Evolutionary conservation across 2,113 vertebrate genomes (phyloP).

Genomic region (Tympanuchus pallidicinctus): DNA sequence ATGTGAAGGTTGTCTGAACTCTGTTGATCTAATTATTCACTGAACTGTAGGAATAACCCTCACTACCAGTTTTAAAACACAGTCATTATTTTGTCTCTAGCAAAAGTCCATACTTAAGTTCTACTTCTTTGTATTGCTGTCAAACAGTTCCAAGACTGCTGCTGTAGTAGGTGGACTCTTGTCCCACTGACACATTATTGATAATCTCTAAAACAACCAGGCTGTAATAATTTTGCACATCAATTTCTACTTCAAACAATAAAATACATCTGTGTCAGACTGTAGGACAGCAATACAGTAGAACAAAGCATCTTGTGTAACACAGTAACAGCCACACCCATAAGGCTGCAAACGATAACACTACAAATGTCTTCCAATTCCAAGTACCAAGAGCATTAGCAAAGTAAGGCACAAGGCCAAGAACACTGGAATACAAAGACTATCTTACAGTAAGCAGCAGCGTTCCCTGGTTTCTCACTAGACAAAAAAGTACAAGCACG

Average conservation of each 20-base stretch:
- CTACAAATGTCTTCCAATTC: background rate
- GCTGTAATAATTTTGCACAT: background rate
- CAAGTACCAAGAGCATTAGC: background rate
- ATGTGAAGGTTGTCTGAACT: background rate
- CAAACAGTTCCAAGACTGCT: background rate
- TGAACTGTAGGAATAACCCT: background rate
- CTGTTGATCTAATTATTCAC: background rate
- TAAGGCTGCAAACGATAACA: too few species aligned
- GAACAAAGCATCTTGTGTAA: background rate
- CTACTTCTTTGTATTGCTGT: background rate
- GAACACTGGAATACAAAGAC: background rate
- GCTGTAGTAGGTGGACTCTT: background rate
- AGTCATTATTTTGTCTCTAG: background rate
- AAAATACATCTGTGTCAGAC: background rate
- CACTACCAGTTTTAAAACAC: background rate
- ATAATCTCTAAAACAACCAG: background rate
- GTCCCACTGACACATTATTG: background rate
- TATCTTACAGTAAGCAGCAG: background rate
- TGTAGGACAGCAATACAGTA: background rate
- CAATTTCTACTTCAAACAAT: background rate
- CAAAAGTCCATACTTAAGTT: background rate
- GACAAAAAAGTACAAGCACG: background rate
- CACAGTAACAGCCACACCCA: background rate
- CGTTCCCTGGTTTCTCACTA: background rate
- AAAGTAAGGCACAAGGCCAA: background rate